phyloP scores from a whole-genome alignment of 1,140 invertebrate species.

The Caenorhabditis elegans region DNA sequence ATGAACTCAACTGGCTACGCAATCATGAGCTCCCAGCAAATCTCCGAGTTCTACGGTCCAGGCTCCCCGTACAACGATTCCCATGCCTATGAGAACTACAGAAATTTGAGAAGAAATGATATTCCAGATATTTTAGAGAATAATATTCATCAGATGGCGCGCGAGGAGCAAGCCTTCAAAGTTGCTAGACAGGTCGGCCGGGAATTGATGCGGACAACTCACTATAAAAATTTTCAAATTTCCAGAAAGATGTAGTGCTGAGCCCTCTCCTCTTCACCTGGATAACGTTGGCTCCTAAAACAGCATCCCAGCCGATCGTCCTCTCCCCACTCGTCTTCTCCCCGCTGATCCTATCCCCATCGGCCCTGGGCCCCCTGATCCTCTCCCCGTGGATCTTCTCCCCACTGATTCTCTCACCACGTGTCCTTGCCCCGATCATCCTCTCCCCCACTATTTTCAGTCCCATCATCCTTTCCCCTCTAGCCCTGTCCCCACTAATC shows the following conservation, averaged over 20 bases:
- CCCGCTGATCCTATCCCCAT: constrained; percentile 56
- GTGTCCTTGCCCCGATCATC: constrained; percentile 26
- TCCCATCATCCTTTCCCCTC: constrained; percentile 35
- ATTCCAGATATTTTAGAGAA: neutral
- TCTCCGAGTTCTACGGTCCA: constrained; percentile 48
- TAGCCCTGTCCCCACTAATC: constrained; percentile 4
- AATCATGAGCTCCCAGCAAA: constrained; percentile 41
- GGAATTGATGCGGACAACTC: too few species aligned
- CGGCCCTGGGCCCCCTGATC: constrained; percentile 46
- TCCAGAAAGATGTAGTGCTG: constrained; percentile 50
- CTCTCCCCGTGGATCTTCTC: constrained; percentile 44
- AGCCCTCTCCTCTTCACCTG: constrained; percentile 42
- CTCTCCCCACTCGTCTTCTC: constrained; percentile 58
- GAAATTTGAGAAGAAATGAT: neutral
- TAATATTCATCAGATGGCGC: neutral
- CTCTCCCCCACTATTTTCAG: constrained; percentile 33
- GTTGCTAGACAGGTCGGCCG: neutral
- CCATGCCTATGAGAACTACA: neutral
- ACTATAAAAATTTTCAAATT: too few species aligned
- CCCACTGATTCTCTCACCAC: constrained; percentile 43
- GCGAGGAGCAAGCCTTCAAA: neutral
- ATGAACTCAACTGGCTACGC: constrained; percentile 53
- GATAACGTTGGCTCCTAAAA: neutral
- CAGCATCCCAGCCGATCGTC: constrained; percentile 48
- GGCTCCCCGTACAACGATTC: constrained; percentile 54